Evolutionary conservation across 2,113 vertebrate genomes (phyloP).

Genomic region (Panthera leo): DNA sequence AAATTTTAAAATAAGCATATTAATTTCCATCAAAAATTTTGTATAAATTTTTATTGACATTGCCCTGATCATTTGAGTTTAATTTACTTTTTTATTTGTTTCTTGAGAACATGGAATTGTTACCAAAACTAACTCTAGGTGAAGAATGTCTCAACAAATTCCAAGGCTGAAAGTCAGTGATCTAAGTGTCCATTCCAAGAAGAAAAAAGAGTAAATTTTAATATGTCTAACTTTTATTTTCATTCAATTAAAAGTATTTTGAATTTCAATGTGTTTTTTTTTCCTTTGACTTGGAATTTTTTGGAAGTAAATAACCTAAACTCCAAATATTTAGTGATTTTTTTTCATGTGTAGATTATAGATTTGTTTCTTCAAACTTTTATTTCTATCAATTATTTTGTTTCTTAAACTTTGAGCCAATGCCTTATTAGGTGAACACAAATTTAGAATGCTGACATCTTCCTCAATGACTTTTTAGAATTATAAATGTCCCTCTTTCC

Average conservation of each 20-base stretch:
- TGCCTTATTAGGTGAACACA: background rate
- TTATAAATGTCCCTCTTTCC: background rate
- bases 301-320: background rate
- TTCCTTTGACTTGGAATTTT: background rate
- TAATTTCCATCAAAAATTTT: background rate
- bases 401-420: background rate
- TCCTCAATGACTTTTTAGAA: background rate
- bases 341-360: background rate
- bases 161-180: background rate
- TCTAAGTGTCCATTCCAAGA: background rate
- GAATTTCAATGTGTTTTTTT: background rate
- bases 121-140: background rate
- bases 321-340: background rate
- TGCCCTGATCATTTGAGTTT: background rate
- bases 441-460: background rate
- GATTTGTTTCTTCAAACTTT: background rate
- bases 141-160: background rate
- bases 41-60: background rate
- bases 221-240: background rate
- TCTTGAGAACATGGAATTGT: background rate
- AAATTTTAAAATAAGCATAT: background rate
- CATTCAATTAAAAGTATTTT: background rate
- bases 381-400: background rate
- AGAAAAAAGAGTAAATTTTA: background rate
- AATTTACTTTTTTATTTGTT: background rate